phyloP scores from a whole-genome alignment of 2,797 vertebrate species.

The Acropternis orthonyx region DNA sequence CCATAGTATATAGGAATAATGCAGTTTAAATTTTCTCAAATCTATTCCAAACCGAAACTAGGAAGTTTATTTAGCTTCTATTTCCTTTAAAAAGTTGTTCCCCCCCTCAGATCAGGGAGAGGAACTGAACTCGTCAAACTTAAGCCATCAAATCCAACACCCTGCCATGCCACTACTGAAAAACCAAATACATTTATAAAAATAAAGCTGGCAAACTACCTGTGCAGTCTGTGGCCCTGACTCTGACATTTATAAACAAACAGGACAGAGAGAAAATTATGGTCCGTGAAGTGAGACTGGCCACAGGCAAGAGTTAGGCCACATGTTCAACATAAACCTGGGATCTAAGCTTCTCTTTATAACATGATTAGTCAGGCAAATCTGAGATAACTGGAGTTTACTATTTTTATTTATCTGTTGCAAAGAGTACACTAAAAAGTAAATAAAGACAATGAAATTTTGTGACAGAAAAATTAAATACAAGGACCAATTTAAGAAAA shows the following conservation, averaged over 20 bases:
- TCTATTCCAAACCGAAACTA: not conserved
- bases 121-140: not conserved
- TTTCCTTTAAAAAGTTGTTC: not conserved
- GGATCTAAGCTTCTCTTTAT: slow-evolving; percentile 32
- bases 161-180: not conserved
- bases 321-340: not conserved
- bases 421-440: not conserved
- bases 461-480: slow-evolving; percentile 10
- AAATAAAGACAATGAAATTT: not conserved
- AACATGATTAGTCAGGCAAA: slow-evolving; percentile 44
- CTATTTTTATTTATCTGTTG: slow-evolving; percentile 26
- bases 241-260: not conserved
- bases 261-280: not conserved
- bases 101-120: not conserved
- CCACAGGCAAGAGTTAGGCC: not conserved
- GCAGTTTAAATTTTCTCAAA: not conserved
- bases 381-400: slow-evolving; percentile 8
- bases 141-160: not conserved
- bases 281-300: not conserved
- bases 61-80: not conserved
- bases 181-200: not conserved
- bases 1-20: not conserved
- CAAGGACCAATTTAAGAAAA: not conserved
- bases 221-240: not conserved
- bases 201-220: not conserved